These are phyloP conservation scores for Sphaerodactylus townsendi DNA, from an alignment of 2,113 vertebrate genomes.

Conservation along the genomic window DNA sequence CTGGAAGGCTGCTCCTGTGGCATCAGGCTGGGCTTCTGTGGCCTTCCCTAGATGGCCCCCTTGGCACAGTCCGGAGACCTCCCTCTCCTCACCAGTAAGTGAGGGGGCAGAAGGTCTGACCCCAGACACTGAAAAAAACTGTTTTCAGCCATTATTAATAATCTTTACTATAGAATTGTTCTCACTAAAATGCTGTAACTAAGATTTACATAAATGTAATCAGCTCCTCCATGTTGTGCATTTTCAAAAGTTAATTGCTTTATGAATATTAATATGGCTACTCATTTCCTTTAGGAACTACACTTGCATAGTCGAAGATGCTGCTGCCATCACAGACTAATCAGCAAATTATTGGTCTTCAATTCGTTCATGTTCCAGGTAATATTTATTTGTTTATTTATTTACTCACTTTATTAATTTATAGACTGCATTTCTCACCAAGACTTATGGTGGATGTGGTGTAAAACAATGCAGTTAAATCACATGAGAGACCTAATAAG, in stretches of 20 bases:
- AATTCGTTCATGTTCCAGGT: neutral
- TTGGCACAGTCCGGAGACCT: too few relatives aligned
- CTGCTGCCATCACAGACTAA: neutral
- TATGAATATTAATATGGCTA: neutral
- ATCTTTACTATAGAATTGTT: neutral
- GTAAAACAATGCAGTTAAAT: too few relatives aligned
- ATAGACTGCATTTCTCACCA: too few relatives aligned
- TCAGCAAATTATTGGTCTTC: neutral
- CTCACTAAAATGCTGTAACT: neutral
- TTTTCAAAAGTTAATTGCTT: neutral
- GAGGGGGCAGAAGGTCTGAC: too few relatives aligned
- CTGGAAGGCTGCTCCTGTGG: too few relatives aligned
- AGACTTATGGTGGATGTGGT: too few relatives aligned
- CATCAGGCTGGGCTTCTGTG: too few relatives aligned
- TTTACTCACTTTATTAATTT: too few relatives aligned
- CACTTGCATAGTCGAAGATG: neutral
- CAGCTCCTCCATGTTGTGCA: constrained; percentile 1
- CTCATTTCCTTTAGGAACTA: neutral
- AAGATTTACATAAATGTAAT: constrained; percentile 6
- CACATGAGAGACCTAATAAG: too few relatives aligned
- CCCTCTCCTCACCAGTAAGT: too few relatives aligned
- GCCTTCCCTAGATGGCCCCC: too few relatives aligned
- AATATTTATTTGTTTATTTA: too few relatives aligned
- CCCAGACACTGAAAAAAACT: neutral
- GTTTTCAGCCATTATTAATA: neutral